Evolutionary conservation across 1,140 invertebrate species (phyloP).

Genomic region (Micrasema longulum): DNA sequence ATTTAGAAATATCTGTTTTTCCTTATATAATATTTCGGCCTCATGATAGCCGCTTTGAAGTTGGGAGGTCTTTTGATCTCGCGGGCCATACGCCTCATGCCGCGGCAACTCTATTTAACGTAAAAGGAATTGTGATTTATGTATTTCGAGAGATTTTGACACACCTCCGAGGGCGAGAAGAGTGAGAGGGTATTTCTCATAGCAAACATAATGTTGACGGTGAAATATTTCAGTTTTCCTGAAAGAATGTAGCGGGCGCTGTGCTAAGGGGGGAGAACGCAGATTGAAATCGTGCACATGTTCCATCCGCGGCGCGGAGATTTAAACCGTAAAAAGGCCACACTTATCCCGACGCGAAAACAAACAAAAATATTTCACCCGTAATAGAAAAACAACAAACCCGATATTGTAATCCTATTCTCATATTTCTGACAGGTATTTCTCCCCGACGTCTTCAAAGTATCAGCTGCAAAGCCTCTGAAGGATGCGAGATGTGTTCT

Average conservation of each 20-base stretch:
- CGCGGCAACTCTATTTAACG: neutral
- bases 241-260: neutral
- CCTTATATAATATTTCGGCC: constrained; percentile 5
- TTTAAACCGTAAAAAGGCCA: neutral
- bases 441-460: too few species aligned
- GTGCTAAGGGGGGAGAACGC: neutral
- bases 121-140: constrained; percentile 32
- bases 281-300: constrained; percentile 23
- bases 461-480: too few species aligned
- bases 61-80: constrained; percentile 7
- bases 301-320: neutral
- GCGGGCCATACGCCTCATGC: neutral
- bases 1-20: constrained; percentile 26
- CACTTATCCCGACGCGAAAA: too few species aligned
- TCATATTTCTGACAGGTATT: too few species aligned
- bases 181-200: constrained; percentile 15
- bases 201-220: constrained; percentile 31
- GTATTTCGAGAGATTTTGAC: constrained; percentile 24
- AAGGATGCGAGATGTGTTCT: too few species aligned
- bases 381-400: too few species aligned
- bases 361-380: too few species aligned
- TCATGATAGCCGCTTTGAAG: constrained; percentile 17
- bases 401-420: too few species aligned
- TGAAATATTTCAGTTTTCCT: constrained; percentile 10
- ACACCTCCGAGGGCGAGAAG: constrained; percentile 3